Percentiles rank a stretch among this genome's conserved stretches.
These are phyloP conservation scores for Tetragnatha versicolor DNA, from an alignment of 1,140 invertebrate genomes.

Conservation along the genomic window DNA sequence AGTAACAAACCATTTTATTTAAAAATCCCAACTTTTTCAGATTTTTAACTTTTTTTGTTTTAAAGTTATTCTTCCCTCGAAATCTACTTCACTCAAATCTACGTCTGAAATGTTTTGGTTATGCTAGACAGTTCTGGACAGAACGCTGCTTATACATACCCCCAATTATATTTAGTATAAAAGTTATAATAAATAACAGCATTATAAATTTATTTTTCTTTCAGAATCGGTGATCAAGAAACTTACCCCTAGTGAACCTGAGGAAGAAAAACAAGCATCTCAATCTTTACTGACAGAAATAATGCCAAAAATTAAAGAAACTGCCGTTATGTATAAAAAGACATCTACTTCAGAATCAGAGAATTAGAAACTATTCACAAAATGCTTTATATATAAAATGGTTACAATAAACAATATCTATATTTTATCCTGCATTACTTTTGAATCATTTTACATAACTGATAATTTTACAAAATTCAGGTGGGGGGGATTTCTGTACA, in stretches of 20 bases:
- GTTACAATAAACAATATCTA: too few species aligned
- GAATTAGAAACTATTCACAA: too few species aligned
- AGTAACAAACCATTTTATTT: too few species aligned
- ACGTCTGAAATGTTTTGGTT: not conserved
- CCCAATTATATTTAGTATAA: not conserved
- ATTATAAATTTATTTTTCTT: slow-evolving; percentile 49
- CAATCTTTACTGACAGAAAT: slow-evolving; percentile 62
- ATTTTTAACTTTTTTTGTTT: too few species aligned
- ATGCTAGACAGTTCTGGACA: not conserved
- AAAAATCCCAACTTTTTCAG: too few species aligned
- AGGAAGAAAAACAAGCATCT: slow-evolving; percentile 63
- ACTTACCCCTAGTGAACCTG: slow-evolving; percentile 67
- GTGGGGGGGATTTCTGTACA: too few species aligned
- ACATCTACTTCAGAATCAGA: slow-evolving; percentile 27
- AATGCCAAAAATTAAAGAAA: slow-evolving; percentile 67
- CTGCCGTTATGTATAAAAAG: slow-evolving; percentile 68
- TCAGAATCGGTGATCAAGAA: slow-evolving; percentile 73
- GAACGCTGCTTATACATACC: not conserved
- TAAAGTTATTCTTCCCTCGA: not conserved
- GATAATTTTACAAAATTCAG: too few species aligned
- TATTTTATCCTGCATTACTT: too few species aligned
- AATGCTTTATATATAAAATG: too few species aligned
- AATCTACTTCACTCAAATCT: not conserved
- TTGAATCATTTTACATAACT: too few species aligned
- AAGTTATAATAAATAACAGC: not conserved